phyloP scores from a whole-genome alignment of 1,140 invertebrate genomes.

The Cydia amplana region DNA sequence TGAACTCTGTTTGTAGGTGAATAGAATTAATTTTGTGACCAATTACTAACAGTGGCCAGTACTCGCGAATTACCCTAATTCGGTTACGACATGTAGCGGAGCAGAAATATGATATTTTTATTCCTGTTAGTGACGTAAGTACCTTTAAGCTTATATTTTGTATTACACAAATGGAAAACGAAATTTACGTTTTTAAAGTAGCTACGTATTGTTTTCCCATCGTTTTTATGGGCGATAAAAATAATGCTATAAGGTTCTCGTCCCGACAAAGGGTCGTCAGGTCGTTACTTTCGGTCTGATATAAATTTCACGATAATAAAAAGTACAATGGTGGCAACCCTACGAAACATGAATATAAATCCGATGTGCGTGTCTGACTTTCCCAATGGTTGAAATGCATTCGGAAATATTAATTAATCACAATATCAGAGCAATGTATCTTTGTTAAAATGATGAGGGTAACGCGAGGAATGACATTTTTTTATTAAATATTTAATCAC shows the following conservation, averaged over 20 bases:
- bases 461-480: not conserved
- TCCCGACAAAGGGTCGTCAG: slow-evolving; percentile 30
- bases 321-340: slow-evolving; percentile 30
- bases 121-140: not conserved
- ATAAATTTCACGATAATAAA: slow-evolving; percentile 26
- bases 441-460: slow-evolving; percentile 19
- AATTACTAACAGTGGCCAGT: too few species aligned
- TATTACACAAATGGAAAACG: slow-evolving; percentile 1
- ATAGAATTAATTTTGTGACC: too few species aligned
- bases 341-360: slow-evolving; percentile 55
- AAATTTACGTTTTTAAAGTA: not conserved
- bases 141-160: not conserved
- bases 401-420: slow-evolving; percentile 20
- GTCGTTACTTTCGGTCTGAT: slow-evolving; percentile 26
- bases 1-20: too few species aligned
- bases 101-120: not conserved
- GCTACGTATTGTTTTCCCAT: slow-evolving; percentile 16
- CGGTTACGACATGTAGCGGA: not conserved
- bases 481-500: not conserved
- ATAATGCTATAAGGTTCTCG: slow-evolving; percentile 25
- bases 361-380: slow-evolving; percentile 38
- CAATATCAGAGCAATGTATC: slow-evolving; percentile 9
- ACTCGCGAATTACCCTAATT: too few species aligned
- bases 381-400: slow-evolving; percentile 17
- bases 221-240: slow-evolving; percentile 17